These are phyloP conservation scores for Spermophilus dauricus DNA, from an alignment of 2,113 vertebrate genomes.

Conservation along the genomic window DNA sequence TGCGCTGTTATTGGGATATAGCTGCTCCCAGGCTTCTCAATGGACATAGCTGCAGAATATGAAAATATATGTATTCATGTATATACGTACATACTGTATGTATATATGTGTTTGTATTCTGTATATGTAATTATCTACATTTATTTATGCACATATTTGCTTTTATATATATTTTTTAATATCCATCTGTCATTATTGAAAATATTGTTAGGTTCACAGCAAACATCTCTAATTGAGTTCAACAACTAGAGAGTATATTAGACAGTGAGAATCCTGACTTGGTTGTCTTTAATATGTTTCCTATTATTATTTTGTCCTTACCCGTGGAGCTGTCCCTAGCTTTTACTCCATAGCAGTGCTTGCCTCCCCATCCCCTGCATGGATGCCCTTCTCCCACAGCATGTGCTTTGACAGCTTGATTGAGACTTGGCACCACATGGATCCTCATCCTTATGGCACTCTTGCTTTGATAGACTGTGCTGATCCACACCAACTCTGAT, in stretches of 20 bases:
- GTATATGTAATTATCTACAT: neutral
- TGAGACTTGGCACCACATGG: neutral
- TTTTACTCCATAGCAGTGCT: neutral
- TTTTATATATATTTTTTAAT: neutral
- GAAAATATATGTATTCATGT: too few relatives aligned
- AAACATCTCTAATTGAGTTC: neutral
- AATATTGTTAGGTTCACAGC: neutral
- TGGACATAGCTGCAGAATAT: constrained; percentile 14
- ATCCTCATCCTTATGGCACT: neutral
- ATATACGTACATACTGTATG: too few relatives aligned
- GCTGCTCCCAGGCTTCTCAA: neutral
- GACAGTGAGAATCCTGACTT: neutral
- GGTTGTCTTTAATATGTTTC: neutral
- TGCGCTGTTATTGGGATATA: neutral
- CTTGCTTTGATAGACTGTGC: neutral
- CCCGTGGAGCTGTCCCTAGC: neutral
- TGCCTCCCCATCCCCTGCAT: neutral
- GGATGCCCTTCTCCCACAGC: neutral
- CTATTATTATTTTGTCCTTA: neutral
- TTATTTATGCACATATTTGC: neutral
- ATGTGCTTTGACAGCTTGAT: neutral
- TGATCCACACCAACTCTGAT: neutral
- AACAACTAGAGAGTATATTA: neutral
- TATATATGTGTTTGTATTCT: too few relatives aligned
- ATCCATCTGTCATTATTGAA: neutral